Base-by-base conservation (phyloP, 2,113 vertebrate species). In the Pollachius pollachius region DNA sequence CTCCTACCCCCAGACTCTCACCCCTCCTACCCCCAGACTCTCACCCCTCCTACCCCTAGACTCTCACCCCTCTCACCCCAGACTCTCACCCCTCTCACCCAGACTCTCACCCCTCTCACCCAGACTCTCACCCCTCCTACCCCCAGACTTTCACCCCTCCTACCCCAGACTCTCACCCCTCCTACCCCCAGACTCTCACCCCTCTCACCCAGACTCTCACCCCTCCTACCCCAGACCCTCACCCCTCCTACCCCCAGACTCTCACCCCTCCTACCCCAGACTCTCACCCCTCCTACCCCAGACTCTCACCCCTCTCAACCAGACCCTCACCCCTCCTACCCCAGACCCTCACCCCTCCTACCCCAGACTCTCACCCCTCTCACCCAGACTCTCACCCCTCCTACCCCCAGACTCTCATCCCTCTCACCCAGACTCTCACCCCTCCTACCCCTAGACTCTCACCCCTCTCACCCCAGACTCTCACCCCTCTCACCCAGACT, bases 171-270 rank as follows among this genome's bases (percentile, higher is more conserved):
- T 2, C 21, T 23, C 21, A 23, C 21, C 21, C 21, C 21, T 23
- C 21, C 21, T 23, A 1, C 21, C 21, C 96, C 0, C 97, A 99
- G 85, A 99, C 95, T 0, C 93, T 99, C 64, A 99, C 97, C 65
- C 25, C 17, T n/a, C 21, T 23, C 15, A 16, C 16, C 15, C 52
- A 54, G 12, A 17, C 54, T 3, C 54, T 17, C 54, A 54, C 54
- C 5, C 21, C 21, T 23, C 21, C 2, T 2, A 6, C 5, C 54
- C 2, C 54, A 17, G 9, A 57, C 54, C 5, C 64, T 13, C 15
- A 19, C 25, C 65, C 57, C 15, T n/a, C 15, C 54, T 17, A 4
- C 15, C 1, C 54, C 9, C 54, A 17, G 9, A 57, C 54, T 2
- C 54, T 17, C 54, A 54, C 54, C 5, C 54, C 15, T n/a, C 15